Evolutionary conservation across 1,140 invertebrate genomes (phyloP), one percentile per base, ranked within the genome.

Genomic region (Idris sp.): DNA sequence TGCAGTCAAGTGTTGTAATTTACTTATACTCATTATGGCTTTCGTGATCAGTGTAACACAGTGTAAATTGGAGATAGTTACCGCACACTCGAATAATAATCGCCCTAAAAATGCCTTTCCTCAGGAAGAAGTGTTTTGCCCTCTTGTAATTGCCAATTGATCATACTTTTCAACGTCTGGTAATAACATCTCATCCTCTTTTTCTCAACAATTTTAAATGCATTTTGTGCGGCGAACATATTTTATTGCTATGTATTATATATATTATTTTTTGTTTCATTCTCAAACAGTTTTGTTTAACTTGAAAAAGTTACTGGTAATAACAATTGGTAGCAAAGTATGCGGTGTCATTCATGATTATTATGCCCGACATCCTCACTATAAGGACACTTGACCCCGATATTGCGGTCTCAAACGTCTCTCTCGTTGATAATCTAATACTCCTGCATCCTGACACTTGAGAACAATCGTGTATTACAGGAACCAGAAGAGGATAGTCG

Each of bases 301-400:
- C n/a, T n/a, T n/a, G n/a, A n/a, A n/a, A n/a, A n/a, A n/a, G n/a
- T n/a, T n/a, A n/a, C 9, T 26, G 16, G 30, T n/a, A 25, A 16
- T 30, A 31, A 67, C 49, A 46, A 56, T 58, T 49, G 35, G 35
- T 68, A 58, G 64, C 44, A n/a, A 44, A 58, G 13, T 33, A 41
- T 46, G 46, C 7, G 26, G 48, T 71, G 54, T 71, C 38, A 40
- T 38, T 56, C 28, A 53, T 53, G 33, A 41, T 65, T 48, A 59
- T 53, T 64, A 58, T 59, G 44, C 9, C 41, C 40, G 51, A 65
- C 74, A 65, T 75, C 65, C 65, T 65, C 62, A 38, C 22, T 15
- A 38, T 75, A 77, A 68, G 54, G 81, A 80, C 78, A 82, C 76
- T 82, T 79, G 78, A 81, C 74, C 79, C 80, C 75, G 71, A 76